phyloP scores from a whole-genome alignment of 2,797 vertebrate species.

The Crocodylus rhombifer region DNA sequence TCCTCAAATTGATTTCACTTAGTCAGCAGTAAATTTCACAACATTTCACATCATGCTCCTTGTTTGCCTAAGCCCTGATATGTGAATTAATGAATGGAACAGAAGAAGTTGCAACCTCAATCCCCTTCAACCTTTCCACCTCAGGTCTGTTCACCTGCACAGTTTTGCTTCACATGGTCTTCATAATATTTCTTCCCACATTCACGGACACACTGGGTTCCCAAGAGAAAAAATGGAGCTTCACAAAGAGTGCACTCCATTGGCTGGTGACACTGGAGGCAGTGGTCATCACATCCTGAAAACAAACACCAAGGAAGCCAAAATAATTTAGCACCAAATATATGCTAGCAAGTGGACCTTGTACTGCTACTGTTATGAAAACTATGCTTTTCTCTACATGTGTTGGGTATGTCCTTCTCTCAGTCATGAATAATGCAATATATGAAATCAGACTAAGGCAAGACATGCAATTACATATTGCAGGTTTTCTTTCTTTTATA shows the following conservation, averaged over 20 bases:
- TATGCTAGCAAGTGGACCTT: neutral
- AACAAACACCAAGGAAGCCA: neutral
- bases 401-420: too few relatives aligned
- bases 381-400: too few relatives aligned
- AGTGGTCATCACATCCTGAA: slow-evolving; percentile 88
- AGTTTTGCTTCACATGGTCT: slow-evolving; percentile 76
- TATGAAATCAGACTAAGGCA: too few relatives aligned
- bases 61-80: neutral
- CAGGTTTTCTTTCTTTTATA: too few relatives aligned
- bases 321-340: neutral
- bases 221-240: slow-evolving; percentile 81
- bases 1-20: neutral
- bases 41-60: neutral
- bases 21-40: neutral
- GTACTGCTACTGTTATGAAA: too few relatives aligned
- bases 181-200: slow-evolving; percentile 84
- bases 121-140: neutral
- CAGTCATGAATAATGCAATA: too few relatives aligned
- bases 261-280: slow-evolving; percentile 83
- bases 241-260: slow-evolving; percentile 85
- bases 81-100: neutral
- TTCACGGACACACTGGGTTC: slow-evolving; percentile 83
- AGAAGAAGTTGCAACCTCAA: neutral
- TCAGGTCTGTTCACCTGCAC: slow-evolving; percentile 82
- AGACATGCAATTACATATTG: too few relatives aligned